Evolutionary conservation across 2,888 invertebrate species (phyloP), one percentile per base, ranked within the genome.

Genomic region (Drosophila algonquin): DNA sequence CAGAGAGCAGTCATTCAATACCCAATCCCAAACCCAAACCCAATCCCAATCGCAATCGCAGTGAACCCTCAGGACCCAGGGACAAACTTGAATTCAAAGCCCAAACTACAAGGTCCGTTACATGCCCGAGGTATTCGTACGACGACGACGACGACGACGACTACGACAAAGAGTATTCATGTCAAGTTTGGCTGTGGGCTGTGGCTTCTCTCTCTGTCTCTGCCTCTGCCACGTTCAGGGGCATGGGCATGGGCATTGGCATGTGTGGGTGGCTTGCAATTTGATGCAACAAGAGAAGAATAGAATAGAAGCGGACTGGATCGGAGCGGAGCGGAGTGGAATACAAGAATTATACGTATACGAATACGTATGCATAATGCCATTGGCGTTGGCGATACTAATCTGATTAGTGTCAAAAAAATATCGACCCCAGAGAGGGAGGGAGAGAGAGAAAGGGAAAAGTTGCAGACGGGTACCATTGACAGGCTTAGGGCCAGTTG

Each of bases 401-500:
- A 91, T 91, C 91, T 90, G 91, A 91, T 91, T 91, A 91, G 90
- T 90, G 92, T 91, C 92, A 91, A 81, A 86, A 59, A 54, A 30
- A 30, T 30, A 30, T 30, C 52, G 47, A 35, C 21, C 12, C 9
- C 7, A 27, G 10, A 35, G 45, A 30, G 47, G 4, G 58, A 45
- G 24, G 24, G 24, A 18, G 18, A 18, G 18, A 2, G 7, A 16
- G 27, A 35, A 54, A 35, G 59, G 62, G 56, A 74, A 71, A 30
- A 64, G 73, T 67, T 75, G 77, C 83, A 73, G 77, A 60, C 81
- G 85, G 85, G 82, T 80, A 77, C 77, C 77, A 71, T 71, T 77
- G 77, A 77, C 75, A 76, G 75, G 61, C 71, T 71, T 70, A 70
- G 73, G 59, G 59, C 69, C 56, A 59, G 44, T 40, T 54, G 27